phyloP scores from a whole-genome alignment of 2,888 invertebrate genomes.

The Thecophora atra region DNA sequence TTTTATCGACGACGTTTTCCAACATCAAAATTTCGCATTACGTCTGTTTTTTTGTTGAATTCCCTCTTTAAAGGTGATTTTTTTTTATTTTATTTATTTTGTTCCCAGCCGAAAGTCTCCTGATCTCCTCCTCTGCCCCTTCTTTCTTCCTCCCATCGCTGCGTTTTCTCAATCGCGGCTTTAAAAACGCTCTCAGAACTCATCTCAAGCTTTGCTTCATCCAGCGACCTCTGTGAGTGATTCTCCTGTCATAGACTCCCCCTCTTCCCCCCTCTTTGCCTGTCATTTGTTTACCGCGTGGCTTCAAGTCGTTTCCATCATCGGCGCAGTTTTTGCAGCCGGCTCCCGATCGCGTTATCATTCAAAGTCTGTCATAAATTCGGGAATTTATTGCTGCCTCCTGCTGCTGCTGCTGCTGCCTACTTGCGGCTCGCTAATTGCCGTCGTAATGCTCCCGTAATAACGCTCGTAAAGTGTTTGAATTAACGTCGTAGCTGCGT shows the following conservation, averaged over 20 bases:
- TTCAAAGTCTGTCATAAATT: constrained; percentile 60
- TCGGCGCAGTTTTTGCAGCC: not conserved
- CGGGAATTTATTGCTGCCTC: constrained; percentile 52
- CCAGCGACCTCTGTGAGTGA: not conserved
- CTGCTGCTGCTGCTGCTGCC: constrained; percentile 13
- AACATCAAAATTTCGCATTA: too few species aligned
- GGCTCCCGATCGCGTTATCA: constrained; percentile 22
- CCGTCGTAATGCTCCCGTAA: constrained; percentile 47
- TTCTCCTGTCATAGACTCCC: not conserved
- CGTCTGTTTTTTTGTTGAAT: too few species aligned
- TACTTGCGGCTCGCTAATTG: constrained; percentile 18
- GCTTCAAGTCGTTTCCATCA: not conserved
- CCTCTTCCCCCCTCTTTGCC: not conserved
- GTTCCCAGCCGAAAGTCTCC: too few species aligned
- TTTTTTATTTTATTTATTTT: too few species aligned
- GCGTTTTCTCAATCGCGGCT: too few species aligned
- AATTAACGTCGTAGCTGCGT: not conserved
- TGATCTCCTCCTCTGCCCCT: too few species aligned
- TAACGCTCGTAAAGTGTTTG: constrained; percentile 1
- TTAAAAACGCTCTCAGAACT: not conserved
- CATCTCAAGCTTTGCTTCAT: not conserved
- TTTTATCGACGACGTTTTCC: not conserved
- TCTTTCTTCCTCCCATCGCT: too few species aligned
- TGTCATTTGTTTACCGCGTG: not conserved
- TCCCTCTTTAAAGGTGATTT: too few species aligned